Evolutionary conservation across 2,888 invertebrate genomes (phyloP), one percentile per base, ranked within the genome.

Genomic region (Halictus ligatus): DNA sequence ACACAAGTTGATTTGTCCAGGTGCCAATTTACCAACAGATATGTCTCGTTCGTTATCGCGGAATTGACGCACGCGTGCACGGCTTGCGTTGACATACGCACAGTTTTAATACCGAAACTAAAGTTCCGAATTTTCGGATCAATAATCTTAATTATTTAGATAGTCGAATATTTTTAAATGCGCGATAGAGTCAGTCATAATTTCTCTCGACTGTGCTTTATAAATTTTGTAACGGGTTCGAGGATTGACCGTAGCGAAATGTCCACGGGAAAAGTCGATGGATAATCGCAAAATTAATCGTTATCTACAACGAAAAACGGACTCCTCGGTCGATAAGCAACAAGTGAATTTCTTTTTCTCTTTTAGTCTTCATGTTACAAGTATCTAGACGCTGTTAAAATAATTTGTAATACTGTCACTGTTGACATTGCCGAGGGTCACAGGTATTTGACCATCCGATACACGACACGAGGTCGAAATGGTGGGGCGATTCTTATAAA

Each of bases 401-500:
- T 40, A 21, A 40, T 40, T 69, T 4, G 21, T 21, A 35, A 10
- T 2, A 40, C 18, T 10, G 35, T 69, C 0, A 40, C 21, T 18
- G 67, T 35, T 69, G 67, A 69, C 67, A 69, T 69, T 40, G 67
- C 12, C 64, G 35, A 12, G 58, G 25, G 8, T 15, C 25, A n/a
- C 71, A 78, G 80, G 73, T 83, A 74, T 15, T 40, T 46, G 50
- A 79, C 73, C 80, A 82, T 81, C 81, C 84, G 79, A 21, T 83
- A 35, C 21, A 58, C 10, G 15, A 54, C 21, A 46, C 48, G 50
- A 69, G 25, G 21, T n/a, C 29, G 21, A 75, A 67, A 48, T 80
- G 60, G 87, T 87, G 83, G 87, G 85, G 75, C 40, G 35, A 25
- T 2, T 5, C 8, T 48, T 58, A 78, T 75, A 84, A 80, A 81